Evolutionary conservation across 2,113 vertebrate species (phyloP), one percentile per base, ranked within the genome.

Genomic region (Ranitomeya imitator): DNA sequence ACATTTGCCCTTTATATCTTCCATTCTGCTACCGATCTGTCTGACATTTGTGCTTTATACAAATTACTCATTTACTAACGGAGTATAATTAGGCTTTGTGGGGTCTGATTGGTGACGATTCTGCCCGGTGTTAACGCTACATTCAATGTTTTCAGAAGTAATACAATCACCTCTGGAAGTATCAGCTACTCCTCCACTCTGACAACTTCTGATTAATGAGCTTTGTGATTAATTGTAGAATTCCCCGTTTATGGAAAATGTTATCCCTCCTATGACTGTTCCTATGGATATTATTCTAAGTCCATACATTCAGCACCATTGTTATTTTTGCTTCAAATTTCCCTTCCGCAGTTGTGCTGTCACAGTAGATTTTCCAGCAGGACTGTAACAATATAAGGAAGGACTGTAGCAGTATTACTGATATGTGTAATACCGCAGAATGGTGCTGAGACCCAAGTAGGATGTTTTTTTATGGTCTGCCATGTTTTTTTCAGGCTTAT

Each of bases 201-300:
- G 79, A 57, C 79, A 80, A 2, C 55, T 26, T 23, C 31, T 80
- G 79, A 80, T 80, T 57, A 52, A 80, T 80, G 55, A 80, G n/a
- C 54, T 59, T 18, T 31, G 23, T 80, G 23, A 80, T 60, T 14
- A 60, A n/a, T 59, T 61, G 80, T 67, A 63, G 12, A 51, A 67
- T 83, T 83, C 23, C 15, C 77, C 77, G 16, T 15, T 79, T 55
- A 21, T 7, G 7, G 57, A 23, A 79, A n/a, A 79, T 79, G 77
- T 21, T 79, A 57, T 67, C 60, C 51, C 61, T 37, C 37, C 6
- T 37, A 8, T 67, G 80, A 37, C 15, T 23, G 21, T 79, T 54
- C 77, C 51, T 79, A 55, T 79, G 52, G n/a, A 79, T 55, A 26
- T 55, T 79, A 7, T 52, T 45, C 19, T 45, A 67, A 63, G 7